A percentile compares a stretch with the other conserved stretches of the same genome.
These are phyloP conservation scores for Heteromyza rotundicornis DNA, from an alignment of 2,888 invertebrate species.

Conservation along the genomic window DNA sequence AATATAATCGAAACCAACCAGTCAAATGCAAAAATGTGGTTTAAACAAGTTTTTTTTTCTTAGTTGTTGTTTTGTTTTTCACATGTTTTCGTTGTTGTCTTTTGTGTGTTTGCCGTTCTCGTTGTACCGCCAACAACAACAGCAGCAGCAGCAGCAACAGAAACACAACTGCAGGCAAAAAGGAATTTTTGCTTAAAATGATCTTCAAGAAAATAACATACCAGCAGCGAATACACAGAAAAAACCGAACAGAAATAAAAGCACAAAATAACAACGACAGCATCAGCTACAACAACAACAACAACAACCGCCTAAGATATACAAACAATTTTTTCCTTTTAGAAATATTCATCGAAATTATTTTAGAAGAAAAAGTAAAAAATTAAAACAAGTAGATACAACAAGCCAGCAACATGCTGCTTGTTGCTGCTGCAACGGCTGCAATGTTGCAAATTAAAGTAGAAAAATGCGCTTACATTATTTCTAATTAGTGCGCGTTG, in stretches of 20 bases:
- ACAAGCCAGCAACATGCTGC: too few relatives aligned
- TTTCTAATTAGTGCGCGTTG: too few relatives aligned
- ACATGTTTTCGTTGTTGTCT: constrained; percentile 33
- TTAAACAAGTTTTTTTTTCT: constrained; percentile 16
- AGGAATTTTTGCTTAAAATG: neutral
- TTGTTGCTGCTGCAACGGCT: too few relatives aligned
- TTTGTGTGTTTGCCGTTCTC: constrained; percentile 36
- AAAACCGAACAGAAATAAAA: too few relatives aligned
- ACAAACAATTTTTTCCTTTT: too few relatives aligned
- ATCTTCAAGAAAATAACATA: constrained; percentile 8
- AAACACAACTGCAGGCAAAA: constrained; percentile 9
- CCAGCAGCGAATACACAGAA: constrained; percentile 1
- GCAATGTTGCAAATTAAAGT: too few relatives aligned
- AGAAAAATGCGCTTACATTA: too few relatives aligned
- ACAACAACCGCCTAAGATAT: neutral
- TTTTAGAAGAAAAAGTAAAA: too few relatives aligned
- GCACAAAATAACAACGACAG: constrained; percentile 1
- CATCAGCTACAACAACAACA: neutral
- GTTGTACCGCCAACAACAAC: neutral
- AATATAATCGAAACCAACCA: too few relatives aligned
- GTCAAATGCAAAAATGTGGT: constrained; percentile 31
- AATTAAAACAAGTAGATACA: too few relatives aligned
- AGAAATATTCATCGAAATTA: too few relatives aligned
- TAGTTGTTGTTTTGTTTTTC: neutral
- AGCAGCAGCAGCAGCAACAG: constrained; percentile 19